Evolutionary conservation across 2,797 vertebrate species (phyloP).

Genomic region (Urophycis tenuis): DNA sequence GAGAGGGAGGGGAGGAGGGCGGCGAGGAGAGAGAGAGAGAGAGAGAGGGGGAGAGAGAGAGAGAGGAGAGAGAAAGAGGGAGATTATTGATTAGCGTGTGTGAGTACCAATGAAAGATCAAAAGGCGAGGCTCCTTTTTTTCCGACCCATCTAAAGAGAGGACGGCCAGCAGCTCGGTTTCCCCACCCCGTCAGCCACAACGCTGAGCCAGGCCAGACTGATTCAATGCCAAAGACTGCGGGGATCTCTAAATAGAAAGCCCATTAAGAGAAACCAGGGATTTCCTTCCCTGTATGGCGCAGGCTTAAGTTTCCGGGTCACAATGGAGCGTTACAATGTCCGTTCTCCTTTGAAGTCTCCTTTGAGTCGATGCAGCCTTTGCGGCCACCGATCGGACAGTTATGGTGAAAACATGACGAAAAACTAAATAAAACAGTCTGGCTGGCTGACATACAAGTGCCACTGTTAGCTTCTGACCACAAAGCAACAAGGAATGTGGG

Average conservation of each 20-base stretch:
- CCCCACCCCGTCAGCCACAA: neutral
- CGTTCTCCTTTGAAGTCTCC: neutral
- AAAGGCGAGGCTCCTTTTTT: conserved; percentile 14
- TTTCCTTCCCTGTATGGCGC: conserved; percentile 1
- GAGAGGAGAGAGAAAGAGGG: conserved; percentile 8
- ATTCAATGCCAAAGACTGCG: conserved; percentile 6
- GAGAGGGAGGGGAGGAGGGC: neutral
- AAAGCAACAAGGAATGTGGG: neutral
- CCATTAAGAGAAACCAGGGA: conserved; percentile 5
- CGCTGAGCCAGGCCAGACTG: neutral
- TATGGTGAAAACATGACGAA: neutral
- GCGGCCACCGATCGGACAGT: neutral
- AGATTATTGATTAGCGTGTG: neutral
- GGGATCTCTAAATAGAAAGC: conserved; percentile 9
- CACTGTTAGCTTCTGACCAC: neutral
- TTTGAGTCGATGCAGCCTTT: too few species aligned
- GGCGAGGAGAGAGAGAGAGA: conserved; percentile 21
- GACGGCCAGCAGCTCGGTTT: neutral
- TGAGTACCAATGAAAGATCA: conserved; percentile 34
- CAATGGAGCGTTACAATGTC: too few species aligned
- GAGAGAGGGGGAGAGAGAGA: conserved; percentile 27
- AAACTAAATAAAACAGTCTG: neutral
- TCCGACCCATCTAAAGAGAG: conserved; percentile 11
- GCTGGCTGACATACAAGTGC: neutral
- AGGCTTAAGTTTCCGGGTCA: neutral